Percentiles rank a stretch among this genome's conserved stretches.
Evolutionary conservation across 2,113 vertebrate species (phyloP).

Genomic region (Fregata magnificens): DNA sequence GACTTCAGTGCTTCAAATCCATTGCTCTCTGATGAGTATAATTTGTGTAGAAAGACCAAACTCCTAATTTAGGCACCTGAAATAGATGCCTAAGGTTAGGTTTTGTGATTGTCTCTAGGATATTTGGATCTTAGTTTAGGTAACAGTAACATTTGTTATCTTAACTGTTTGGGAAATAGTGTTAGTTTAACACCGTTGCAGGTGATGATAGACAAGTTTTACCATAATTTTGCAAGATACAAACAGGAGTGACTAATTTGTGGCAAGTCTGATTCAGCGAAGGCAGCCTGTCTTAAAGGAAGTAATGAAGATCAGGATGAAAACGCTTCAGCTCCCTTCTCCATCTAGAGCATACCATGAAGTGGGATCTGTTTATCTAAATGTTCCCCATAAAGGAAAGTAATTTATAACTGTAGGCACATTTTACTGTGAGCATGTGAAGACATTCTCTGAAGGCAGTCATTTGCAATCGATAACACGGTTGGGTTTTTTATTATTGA

Average conservation of each 20-base stretch:
- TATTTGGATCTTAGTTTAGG: not conserved
- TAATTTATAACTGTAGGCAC: not conserved
- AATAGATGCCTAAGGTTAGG: not conserved
- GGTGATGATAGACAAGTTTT: not conserved
- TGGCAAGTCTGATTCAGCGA: not conserved
- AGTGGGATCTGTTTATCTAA: not conserved
- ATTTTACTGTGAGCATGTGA: not conserved
- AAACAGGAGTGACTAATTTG: not conserved
- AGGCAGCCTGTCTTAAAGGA: not conserved
- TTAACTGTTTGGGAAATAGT: not conserved
- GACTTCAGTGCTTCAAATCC: not conserved
- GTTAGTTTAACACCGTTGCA: not conserved
- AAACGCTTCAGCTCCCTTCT: not conserved
- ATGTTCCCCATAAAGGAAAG: not conserved
- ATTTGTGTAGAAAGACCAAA: not conserved
- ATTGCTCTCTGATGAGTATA: not conserved
- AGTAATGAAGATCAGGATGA: not conserved
- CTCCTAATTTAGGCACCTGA: not conserved
- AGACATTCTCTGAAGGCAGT: not conserved
- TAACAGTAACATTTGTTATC: not conserved
- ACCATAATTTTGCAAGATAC: not conserved
- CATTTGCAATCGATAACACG: not conserved
- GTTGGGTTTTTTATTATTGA: not conserved
- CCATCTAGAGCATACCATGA: too few relatives aligned
- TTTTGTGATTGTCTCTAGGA: not conserved